These are phyloP conservation scores for Pristionchus exspectatus DNA, from an alignment of 2,888 invertebrate species.

Conservation along the genomic window DNA sequence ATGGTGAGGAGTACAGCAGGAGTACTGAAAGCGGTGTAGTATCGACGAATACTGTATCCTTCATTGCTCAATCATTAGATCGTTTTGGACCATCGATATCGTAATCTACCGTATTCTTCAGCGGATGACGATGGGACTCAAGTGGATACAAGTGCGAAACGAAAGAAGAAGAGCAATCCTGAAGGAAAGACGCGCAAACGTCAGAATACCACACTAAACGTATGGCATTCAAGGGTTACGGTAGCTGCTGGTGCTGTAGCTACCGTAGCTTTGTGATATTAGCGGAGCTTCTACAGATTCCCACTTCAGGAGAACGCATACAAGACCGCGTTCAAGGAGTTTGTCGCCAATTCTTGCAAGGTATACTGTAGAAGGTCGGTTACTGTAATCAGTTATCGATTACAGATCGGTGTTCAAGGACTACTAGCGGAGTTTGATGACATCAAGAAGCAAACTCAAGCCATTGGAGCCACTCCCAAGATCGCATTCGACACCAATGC, in stretches of 20 bases:
- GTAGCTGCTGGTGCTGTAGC: too few species aligned
- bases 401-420: constrained; percentile 59
- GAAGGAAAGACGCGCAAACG: neutral
- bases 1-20: neutral
- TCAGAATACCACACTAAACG: neutral
- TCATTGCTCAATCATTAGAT: neutral
- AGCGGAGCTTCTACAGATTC: too few species aligned
- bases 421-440: constrained; percentile 59
- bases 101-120: constrained; percentile 38
- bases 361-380: neutral
- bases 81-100: neutral
- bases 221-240: neutral
- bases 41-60: neutral
- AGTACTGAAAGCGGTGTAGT: too few species aligned
- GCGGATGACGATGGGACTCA: constrained; percentile 44
- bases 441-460: constrained; percentile 60
- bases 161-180: neutral
- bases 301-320: constrained; percentile 41
- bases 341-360: constrained; percentile 5
- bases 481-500: constrained; percentile 64
- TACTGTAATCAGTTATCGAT: constrained; percentile 18
- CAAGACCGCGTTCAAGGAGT: constrained; percentile 41
- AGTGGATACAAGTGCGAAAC: constrained; percentile 34
- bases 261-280: too few species aligned
- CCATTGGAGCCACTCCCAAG: constrained; percentile 61